Conservation (phyloP, 2,888 invertebrate species). For the Penaeus monodon region DNA sequence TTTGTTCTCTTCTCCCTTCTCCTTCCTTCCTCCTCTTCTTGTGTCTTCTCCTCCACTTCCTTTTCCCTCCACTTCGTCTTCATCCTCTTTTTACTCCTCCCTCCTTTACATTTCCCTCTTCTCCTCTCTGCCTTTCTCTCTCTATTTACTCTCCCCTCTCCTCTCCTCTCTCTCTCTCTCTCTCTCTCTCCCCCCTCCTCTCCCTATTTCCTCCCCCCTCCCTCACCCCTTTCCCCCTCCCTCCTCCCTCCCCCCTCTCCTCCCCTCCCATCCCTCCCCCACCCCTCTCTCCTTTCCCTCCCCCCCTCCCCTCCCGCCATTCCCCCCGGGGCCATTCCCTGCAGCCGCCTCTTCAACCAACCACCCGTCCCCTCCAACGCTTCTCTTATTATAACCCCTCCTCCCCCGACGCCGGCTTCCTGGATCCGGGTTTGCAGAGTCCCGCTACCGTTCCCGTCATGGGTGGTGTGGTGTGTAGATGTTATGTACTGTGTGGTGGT, state of each 20-base stretch:
- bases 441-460: no score
- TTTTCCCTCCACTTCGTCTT: not conserved
- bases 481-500: not conserved
- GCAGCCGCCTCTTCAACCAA: no score
- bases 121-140: not conserved
- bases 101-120: no score
- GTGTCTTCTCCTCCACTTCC: not conserved
- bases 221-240: no score
- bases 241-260: no score
- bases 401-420: no score
- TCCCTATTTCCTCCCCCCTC: not conserved
- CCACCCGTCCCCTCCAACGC: no score
- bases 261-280: not conserved
- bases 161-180: not conserved
- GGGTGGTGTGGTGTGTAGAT: no score
- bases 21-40: not conserved
- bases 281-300: not conserved
- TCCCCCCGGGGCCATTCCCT: not conserved
- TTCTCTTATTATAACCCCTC: no score
- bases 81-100: no score
- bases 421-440: no score
- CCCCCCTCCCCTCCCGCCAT: not conserved
- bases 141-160: conserved; percentile 3
- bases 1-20: not conserved
- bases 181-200: not conserved